These are phyloP conservation scores for Eupithecia inturbata DNA, from an alignment of 2,888 invertebrate species.

Conservation along the genomic window DNA sequence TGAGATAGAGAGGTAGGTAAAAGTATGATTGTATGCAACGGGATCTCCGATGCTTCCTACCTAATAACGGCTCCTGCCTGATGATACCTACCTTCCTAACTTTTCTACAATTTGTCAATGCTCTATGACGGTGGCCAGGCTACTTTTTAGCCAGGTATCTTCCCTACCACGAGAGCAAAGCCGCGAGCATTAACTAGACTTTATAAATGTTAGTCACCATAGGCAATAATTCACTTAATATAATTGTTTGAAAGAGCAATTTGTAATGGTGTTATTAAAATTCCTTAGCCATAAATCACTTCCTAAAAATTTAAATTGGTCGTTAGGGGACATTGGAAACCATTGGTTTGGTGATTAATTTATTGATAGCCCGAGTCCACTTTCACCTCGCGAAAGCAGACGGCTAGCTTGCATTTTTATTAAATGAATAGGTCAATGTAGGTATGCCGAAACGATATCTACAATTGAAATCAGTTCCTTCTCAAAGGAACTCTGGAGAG, in stretches of 20 bases:
- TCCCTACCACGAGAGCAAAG: background rate
- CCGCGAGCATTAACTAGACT: background rate
- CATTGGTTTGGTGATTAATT: conserved; percentile 38
- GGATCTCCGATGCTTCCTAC: too few species aligned
- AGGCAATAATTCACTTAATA: background rate
- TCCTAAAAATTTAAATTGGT: background rate
- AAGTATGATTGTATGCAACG: too few species aligned
- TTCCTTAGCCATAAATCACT: conserved; percentile 7
- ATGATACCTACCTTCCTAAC: too few species aligned
- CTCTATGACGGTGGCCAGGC: background rate
- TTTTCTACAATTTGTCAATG: background rate
- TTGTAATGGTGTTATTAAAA: conserved; percentile 3
- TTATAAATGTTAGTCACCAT: background rate
- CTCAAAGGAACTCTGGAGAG: background rate
- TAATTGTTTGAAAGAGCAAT: background rate
- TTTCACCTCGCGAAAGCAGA: conserved; percentile 44
- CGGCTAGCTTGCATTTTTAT: conserved; percentile 39
- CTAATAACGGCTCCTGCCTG: too few species aligned
- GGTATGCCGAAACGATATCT: background rate
- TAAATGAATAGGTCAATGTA: conserved; percentile 22
- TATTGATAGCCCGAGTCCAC: conserved; percentile 38
- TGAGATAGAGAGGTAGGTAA: too few species aligned
- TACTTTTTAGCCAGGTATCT: background rate
- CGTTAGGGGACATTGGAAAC: conserved; percentile 21
- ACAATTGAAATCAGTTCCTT: conserved; percentile 4